Percentiles rank a stretch among this genome's conserved stretches.
These are phyloP conservation scores for Heliconius ismenius DNA, from an alignment of 2,888 invertebrate species.

Conservation along the genomic window DNA sequence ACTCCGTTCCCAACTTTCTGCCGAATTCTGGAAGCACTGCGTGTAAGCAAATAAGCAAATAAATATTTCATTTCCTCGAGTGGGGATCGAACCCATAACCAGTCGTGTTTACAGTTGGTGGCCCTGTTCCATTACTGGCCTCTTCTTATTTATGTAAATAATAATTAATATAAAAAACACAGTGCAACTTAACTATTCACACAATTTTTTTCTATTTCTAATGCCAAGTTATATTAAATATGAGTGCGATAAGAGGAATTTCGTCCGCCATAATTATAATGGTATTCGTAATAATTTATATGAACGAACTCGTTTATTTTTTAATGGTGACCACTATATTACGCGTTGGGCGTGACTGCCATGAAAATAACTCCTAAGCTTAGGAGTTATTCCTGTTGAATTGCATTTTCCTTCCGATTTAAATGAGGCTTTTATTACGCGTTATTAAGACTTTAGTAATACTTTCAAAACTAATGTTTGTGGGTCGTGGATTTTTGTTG, in stretches of 20 bases:
- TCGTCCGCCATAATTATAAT: slow-evolving; percentile 76
- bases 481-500: background rate
- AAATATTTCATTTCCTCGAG: no score
- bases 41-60: no score
- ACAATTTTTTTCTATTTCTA: slow-evolving; percentile 61
- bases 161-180: slow-evolving; percentile 52
- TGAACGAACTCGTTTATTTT: slow-evolving; percentile 69
- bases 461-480: background rate
- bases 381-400: slow-evolving; percentile 42
- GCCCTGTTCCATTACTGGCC: no score
- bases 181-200: slow-evolving; percentile 65
- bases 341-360: slow-evolving; percentile 64
- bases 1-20: no score
- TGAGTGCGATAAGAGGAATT: slow-evolving; percentile 76
- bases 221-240: slow-evolving; percentile 73
- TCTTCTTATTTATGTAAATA: no score
- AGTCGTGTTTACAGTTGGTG: no score
- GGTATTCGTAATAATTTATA: slow-evolving; percentile 68
- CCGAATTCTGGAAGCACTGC: no score
- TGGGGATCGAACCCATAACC: no score
- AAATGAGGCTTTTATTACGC: slow-evolving; percentile 13
- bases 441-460: background rate
- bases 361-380: slow-evolving; percentile 47
- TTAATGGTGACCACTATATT: slow-evolving; percentile 79
- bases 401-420: slow-evolving; percentile 45